Evolutionary conservation across 2,797 vertebrate genomes (phyloP).

Genomic region (Ctenochaetus hawaiiensis): DNA sequence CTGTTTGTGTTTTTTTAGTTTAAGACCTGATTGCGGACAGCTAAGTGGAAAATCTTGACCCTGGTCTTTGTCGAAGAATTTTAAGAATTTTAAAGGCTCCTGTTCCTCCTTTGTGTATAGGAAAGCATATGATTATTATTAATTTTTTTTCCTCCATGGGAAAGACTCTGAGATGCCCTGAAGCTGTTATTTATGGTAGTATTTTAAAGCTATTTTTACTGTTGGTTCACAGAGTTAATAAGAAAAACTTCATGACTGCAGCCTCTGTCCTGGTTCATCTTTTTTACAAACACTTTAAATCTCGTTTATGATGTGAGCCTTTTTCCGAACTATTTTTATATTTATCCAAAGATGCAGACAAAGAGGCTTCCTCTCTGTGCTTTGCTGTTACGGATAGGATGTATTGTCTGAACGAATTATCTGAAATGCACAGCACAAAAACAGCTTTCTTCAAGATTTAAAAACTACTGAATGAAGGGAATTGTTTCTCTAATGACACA

Average conservation of each 20-base stretch:
- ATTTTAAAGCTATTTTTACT: constrained; percentile 11
- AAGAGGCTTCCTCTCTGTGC: background rate
- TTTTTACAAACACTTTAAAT: background rate
- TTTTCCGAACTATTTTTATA: background rate
- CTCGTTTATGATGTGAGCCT: background rate
- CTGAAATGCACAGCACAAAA: background rate
- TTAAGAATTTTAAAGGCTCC: constrained; percentile 12
- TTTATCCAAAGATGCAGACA: background rate
- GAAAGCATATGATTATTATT: constrained; percentile 11
- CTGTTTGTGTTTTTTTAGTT: constrained; percentile 17
- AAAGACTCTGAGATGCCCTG: constrained; percentile 22
- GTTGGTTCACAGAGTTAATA: background rate
- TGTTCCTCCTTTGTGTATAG: constrained; percentile 32
- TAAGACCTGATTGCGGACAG: background rate
- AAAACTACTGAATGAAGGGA: background rate
- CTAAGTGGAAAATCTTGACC: constrained; percentile 68
- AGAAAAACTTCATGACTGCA: background rate
- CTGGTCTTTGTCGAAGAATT: constrained; percentile 26
- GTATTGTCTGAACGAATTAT: background rate
- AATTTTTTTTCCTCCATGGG: constrained; percentile 6
- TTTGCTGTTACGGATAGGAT: background rate
- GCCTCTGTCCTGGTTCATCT: background rate
- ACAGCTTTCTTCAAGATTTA: background rate
- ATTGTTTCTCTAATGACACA: background rate
- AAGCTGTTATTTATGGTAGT: constrained; percentile 30